These are phyloP conservation scores for Cremastinae sp. DNA, from an alignment of 2,888 invertebrate species.

Conservation along the genomic window DNA sequence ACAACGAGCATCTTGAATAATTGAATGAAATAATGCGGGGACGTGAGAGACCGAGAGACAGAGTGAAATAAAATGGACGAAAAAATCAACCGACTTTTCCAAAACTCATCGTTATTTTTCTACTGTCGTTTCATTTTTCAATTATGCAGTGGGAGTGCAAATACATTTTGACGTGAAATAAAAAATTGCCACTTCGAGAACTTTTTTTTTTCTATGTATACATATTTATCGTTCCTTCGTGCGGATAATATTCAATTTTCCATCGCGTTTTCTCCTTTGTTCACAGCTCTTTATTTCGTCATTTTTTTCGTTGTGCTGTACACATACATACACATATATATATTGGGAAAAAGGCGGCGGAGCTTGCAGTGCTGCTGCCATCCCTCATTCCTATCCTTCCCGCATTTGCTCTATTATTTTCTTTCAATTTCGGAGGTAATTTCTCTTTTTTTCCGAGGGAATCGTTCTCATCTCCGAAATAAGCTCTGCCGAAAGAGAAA, in stretches of 20 bases:
- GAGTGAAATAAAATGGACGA: too few relatives aligned
- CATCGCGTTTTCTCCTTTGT: slow-evolving; percentile 4
- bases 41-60: too few relatives aligned
- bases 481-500: too few relatives aligned
- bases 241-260: slow-evolving; percentile 28
- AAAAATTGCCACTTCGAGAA: not conserved
- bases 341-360: too few relatives aligned
- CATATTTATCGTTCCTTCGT: slow-evolving; percentile 24
- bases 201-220: slow-evolving; percentile 1
- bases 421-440: slow-evolving; percentile 50
- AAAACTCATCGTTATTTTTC: too few relatives aligned
- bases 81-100: too few relatives aligned
- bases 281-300: slow-evolving; percentile 29
- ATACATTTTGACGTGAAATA: not conserved
- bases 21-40: too few relatives aligned
- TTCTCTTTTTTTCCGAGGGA: slow-evolving; percentile 49
- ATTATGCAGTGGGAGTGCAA: too few relatives aligned
- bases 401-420: slow-evolving; percentile 50
- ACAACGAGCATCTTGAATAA: too few relatives aligned
- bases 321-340: too few relatives aligned
- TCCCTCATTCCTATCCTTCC: slow-evolving; percentile 25
- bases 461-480: slow-evolving; percentile 52
- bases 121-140: too few relatives aligned
- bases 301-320: not conserved
- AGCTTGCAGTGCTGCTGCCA: slow-evolving; percentile 5